phyloP scores from a whole-genome alignment of 2,888 invertebrate genomes.

The Unio delphinus region DNA sequence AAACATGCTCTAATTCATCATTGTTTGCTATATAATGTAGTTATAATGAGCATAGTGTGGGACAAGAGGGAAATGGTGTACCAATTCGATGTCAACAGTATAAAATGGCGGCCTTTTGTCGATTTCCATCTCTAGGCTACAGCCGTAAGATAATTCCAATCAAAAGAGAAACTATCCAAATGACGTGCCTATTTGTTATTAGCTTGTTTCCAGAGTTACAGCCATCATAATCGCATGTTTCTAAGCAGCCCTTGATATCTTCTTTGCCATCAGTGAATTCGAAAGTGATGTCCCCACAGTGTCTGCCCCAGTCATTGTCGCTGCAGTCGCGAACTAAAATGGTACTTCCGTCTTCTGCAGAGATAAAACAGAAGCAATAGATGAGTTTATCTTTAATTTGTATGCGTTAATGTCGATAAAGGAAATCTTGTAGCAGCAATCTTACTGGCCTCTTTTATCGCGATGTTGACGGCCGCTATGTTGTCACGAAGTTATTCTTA shows the following conservation, averaged over 20 bases:
- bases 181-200: too few species aligned
- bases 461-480: too few species aligned
- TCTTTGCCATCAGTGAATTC: conserved; percentile 33
- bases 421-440: neutral
- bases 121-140: too few species aligned
- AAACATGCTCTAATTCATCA: too few species aligned
- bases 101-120: too few species aligned
- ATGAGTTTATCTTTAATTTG: neutral
- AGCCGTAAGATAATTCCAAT: too few species aligned
- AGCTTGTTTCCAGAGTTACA: conserved; percentile 53
- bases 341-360: conserved; percentile 58
- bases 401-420: neutral
- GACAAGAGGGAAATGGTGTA: too few species aligned
- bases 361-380: conserved; percentile 3
- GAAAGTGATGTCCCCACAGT: conserved; percentile 61
- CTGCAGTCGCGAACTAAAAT: conserved; percentile 65
- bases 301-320: conserved; percentile 61
- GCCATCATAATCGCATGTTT: conserved; percentile 65
- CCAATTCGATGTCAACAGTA: too few species aligned
- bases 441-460: neutral
- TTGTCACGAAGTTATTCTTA: too few species aligned
- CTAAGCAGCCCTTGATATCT: conserved; percentile 59
- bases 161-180: too few species aligned
- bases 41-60: too few species aligned
- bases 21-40: too few species aligned